Evolutionary conservation across 2,113 vertebrate species (phyloP).

Genomic region (Laticauda laticaudata): DNA sequence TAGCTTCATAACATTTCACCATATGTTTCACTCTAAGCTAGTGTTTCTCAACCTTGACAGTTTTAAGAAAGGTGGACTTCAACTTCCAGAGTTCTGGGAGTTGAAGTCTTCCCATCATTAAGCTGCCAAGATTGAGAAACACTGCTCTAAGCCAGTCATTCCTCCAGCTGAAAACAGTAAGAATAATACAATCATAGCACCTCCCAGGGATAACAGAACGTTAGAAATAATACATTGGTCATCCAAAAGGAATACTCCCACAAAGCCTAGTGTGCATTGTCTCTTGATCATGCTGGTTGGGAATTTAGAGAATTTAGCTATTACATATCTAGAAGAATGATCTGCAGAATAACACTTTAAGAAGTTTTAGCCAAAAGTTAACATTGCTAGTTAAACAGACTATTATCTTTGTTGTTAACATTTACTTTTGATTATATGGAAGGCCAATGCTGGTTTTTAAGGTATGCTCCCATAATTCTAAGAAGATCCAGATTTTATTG

Average conservation of each 20-base stretch:
- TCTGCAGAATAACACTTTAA: not conserved
- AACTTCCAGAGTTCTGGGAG: too few relatives aligned
- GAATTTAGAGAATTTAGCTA: not conserved
- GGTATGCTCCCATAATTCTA: not conserved
- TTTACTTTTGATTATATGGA: not conserved
- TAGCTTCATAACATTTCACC: too few relatives aligned
- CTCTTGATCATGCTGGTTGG: not conserved
- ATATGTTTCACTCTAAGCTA: too few relatives aligned
- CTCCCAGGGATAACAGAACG: too few relatives aligned
- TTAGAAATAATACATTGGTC: too few relatives aligned
- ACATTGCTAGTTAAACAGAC: not conserved
- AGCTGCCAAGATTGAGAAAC: too few relatives aligned
- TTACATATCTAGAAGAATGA: not conserved
- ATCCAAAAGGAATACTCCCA: not conserved
- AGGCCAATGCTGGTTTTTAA: not conserved
- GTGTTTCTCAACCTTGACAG: too few relatives aligned
- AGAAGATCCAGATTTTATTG: not conserved
- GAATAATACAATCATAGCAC: too few relatives aligned
- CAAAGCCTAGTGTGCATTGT: not conserved
- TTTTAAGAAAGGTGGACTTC: too few relatives aligned
- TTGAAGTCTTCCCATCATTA: too few relatives aligned
- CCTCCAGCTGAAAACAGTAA: too few relatives aligned
- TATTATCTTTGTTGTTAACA: not conserved
- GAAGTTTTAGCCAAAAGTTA: not conserved
- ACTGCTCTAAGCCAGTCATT: too few relatives aligned